A percentile compares a stretch with the other conserved stretches of the same genome.
These are phyloP conservation scores for Orius laevigatus DNA, from an alignment of 1,140 invertebrate genomes.

Conservation along the genomic window DNA sequence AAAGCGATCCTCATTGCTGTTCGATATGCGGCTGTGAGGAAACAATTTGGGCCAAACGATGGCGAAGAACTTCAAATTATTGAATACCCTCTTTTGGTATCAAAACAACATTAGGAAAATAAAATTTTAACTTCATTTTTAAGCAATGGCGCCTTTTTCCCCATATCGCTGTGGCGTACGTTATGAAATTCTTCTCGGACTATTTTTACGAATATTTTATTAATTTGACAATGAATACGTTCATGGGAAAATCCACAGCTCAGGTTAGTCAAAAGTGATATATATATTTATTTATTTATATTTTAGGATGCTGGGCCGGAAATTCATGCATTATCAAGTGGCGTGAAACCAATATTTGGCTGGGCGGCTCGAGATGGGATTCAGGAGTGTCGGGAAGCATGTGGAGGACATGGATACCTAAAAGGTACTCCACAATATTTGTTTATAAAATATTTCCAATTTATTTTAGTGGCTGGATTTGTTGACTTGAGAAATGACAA, in stretches of 20 bases:
- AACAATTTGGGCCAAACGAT: slow-evolving; percentile 61
- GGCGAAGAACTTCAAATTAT: slow-evolving; percentile 63
- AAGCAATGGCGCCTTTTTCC: slow-evolving; percentile 87
- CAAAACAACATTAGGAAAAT: background rate
- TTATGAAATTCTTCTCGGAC: slow-evolving; percentile 52
- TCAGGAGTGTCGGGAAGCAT: slow-evolving; percentile 81
- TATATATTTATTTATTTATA: slow-evolving; percentile 7
- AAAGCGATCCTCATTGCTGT: slow-evolving; percentile 69
- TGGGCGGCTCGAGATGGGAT: slow-evolving; percentile 73
- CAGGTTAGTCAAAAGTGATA: background rate
- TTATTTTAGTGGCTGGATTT: slow-evolving; percentile 45
- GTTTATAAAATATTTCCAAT: background rate
- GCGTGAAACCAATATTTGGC: slow-evolving; percentile 67
- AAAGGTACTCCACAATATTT: slow-evolving; percentile 35
- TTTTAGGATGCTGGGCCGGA: slow-evolving; percentile 53
- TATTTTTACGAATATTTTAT: slow-evolving; percentile 35
- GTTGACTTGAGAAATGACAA: slow-evolving; percentile 73
- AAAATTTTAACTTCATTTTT: background rate
- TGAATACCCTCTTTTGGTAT: slow-evolving; percentile 76
- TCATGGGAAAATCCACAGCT: slow-evolving; percentile 25
- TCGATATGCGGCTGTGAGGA: slow-evolving; percentile 74
- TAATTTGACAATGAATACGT: slow-evolving; percentile 36
- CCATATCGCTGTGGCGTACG: slow-evolving; percentile 65
- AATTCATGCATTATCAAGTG: slow-evolving; percentile 80
- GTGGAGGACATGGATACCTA: slow-evolving; percentile 68